These are phyloP conservation scores for Bradynema listronoti DNA, from an alignment of 1,140 invertebrate species.

Conservation along the genomic window DNA sequence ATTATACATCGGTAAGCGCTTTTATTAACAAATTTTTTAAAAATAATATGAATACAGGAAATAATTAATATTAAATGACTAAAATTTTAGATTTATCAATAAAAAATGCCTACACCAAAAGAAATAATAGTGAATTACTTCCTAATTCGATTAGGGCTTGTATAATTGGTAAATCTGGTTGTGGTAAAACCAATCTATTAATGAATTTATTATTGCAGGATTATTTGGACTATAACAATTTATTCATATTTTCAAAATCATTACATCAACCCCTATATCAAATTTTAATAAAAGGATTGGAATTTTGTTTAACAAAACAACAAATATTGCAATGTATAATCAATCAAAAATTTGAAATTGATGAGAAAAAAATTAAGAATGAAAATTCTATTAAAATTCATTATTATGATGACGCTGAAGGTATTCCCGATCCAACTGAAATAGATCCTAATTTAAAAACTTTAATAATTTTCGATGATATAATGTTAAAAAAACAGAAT, in stretches of 20 bases:
- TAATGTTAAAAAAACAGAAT: conserved; percentile 37
- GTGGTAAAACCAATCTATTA: conserved; percentile 26
- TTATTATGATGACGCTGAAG: conserved; percentile 17
- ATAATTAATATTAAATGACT: too few species aligned
- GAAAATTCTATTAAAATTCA: conserved; percentile 17
- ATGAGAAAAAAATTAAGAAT: conserved; percentile 16
- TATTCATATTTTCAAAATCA: conserved; percentile 37
- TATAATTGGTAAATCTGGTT: conserved; percentile 25
- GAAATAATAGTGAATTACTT: conserved; percentile 19
- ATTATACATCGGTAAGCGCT: too few species aligned
- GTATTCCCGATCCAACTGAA: conserved; percentile 33
- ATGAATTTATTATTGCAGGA: conserved; percentile 38
- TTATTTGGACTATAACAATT: conserved; percentile 38
- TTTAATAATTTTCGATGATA: conserved; percentile 34
- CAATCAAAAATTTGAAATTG: conserved; percentile 35
- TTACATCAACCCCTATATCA: conserved; percentile 36
- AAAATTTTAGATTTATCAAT: conserved; percentile 30
- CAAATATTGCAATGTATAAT: conserved; percentile 34
- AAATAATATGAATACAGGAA: too few species aligned
- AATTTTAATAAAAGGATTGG: conserved; percentile 32
- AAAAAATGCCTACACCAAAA: conserved; percentile 26
- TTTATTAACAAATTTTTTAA: too few species aligned
- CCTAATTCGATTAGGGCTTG: conserved; percentile 27
- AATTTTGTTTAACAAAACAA: conserved; percentile 28
- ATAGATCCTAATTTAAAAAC: conserved; percentile 32